phyloP scores from a whole-genome alignment of 2,113 vertebrate species.

The Benitochromis conjunctus region DNA sequence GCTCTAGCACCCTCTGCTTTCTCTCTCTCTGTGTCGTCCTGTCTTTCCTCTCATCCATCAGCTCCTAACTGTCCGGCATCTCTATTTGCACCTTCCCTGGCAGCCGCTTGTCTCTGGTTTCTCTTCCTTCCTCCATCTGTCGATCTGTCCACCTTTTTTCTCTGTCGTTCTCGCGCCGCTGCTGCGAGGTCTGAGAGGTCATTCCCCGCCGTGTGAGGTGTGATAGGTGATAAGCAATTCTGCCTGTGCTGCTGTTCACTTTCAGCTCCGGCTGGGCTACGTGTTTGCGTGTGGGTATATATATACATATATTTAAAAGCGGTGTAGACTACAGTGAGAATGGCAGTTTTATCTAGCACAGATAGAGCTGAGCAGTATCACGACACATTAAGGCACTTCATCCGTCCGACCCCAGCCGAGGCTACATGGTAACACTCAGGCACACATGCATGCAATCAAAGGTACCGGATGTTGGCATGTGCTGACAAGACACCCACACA shows the following conservation, averaged over 20 bases:
- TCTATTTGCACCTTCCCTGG: slow-evolving; percentile 35
- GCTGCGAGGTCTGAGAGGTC: slow-evolving; percentile 24
- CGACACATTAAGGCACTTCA: slow-evolving; percentile 53
- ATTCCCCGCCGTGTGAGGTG: slow-evolving; percentile 11
- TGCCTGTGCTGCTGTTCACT: slow-evolving; percentile 30
- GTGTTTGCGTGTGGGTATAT: not conserved
- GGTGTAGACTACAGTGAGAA: not conserved
- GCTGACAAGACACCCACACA: slow-evolving; percentile 48
- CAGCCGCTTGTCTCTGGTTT: slow-evolving; percentile 14
- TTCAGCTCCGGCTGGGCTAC: not conserved
- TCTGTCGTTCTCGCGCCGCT: not conserved
- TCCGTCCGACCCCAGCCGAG: slow-evolving; percentile 64
- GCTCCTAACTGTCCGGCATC: not conserved
- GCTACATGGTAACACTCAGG: slow-evolving; percentile 5
- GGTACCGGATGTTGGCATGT: not conserved
- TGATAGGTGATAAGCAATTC: slow-evolving; percentile 53
- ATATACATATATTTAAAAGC: not conserved
- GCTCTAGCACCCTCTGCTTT: not conserved
- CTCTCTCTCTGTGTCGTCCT: not conserved
- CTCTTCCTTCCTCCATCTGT: slow-evolving; percentile 10
- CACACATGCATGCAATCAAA: slow-evolving; percentile 29
- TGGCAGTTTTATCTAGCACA: slow-evolving; percentile 46
- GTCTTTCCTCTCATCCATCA: slow-evolving; percentile 30
- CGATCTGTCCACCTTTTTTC: slow-evolving; percentile 18
- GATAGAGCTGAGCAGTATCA: slow-evolving; percentile 47